phyloP scores from a whole-genome alignment of 2,888 invertebrate genomes.

The Agrotis segetum region DNA sequence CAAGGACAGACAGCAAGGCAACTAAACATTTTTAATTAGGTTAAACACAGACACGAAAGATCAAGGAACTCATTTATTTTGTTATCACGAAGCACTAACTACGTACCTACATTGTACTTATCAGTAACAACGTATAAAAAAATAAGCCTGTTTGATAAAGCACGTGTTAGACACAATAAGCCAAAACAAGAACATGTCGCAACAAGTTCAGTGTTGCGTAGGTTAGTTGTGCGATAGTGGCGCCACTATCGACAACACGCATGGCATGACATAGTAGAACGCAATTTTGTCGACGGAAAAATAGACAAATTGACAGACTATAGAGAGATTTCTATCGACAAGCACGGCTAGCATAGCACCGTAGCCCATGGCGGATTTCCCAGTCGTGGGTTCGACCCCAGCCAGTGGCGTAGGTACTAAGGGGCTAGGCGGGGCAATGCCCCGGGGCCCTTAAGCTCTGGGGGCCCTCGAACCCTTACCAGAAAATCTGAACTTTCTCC shows the following conservation, averaged over 20 bases:
- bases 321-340: too few relatives aligned
- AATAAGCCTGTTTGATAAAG: constrained; percentile 22
- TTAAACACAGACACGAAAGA: not conserved
- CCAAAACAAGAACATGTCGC: constrained; percentile 9
- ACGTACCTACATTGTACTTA: constrained; percentile 6
- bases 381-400: too few relatives aligned
- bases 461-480: too few relatives aligned
- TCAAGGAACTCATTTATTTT: constrained; percentile 37
- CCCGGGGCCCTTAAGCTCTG: too few relatives aligned
- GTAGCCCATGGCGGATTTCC: too few relatives aligned
- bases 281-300: too few relatives aligned
- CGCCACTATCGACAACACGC: not conserved
- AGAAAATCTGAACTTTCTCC: too few relatives aligned
- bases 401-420: too few relatives aligned
- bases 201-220: constrained; percentile 41
- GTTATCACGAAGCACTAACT: constrained; percentile 27
- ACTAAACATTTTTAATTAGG: not conserved
- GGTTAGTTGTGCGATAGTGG: constrained; percentile 47
- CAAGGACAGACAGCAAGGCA: not conserved
- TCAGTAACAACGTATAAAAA: constrained; percentile 17
- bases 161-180: constrained; percentile 10
- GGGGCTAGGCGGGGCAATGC: too few relatives aligned
- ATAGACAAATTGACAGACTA: too few relatives aligned
- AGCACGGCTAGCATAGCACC: too few relatives aligned
- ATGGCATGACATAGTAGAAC: too few relatives aligned